phyloP scores from a whole-genome alignment of 2,888 invertebrate species.

The Zygogramma bicolorata region DNA sequence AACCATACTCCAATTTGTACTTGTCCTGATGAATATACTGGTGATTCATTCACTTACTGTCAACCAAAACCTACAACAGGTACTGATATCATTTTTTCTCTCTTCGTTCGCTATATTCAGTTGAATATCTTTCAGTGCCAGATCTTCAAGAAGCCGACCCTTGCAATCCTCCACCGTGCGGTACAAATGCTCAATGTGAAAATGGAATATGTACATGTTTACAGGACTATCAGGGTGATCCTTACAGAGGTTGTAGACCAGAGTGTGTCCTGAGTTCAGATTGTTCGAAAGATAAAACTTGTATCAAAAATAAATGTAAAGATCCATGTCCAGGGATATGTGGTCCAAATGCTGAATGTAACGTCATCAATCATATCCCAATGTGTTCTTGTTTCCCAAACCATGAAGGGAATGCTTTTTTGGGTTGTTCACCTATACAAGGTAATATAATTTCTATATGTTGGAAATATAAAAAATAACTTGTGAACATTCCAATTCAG shows the following conservation, averaged over 20 bases:
- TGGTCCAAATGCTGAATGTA: conserved; percentile 78
- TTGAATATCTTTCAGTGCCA: conserved; percentile 55
- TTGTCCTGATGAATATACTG: conserved; percentile 80
- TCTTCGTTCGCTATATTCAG: neutral
- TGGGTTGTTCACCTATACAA: conserved; percentile 67
- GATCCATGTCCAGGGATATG: conserved; percentile 80
- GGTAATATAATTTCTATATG: conserved; percentile 24
- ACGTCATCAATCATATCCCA: conserved; percentile 80
- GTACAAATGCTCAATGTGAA: conserved; percentile 84
- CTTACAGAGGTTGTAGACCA: conserved; percentile 78
- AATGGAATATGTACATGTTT: conserved; percentile 84
- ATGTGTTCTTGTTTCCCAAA: conserved; percentile 78
- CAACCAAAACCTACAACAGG: conserved; percentile 69
- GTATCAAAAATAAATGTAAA: conserved; percentile 75
- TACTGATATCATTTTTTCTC: neutral
- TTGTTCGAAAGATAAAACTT: conserved; percentile 75
- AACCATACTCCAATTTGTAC: conserved; percentile 83
- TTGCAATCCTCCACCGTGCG: conserved; percentile 85
- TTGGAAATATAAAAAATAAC: no score
- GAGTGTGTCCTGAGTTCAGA: conserved; percentile 78
- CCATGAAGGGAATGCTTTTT: conserved; percentile 78
- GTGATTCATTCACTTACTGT: conserved; percentile 81
- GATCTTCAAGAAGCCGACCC: conserved; percentile 68
- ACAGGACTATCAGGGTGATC: conserved; percentile 83
- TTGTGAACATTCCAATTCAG: conserved; percentile 51